Evolutionary conservation across 2,888 invertebrate genomes (phyloP), one percentile per base, ranked within the genome.

Genomic region (Drosophila infuscata): DNA sequence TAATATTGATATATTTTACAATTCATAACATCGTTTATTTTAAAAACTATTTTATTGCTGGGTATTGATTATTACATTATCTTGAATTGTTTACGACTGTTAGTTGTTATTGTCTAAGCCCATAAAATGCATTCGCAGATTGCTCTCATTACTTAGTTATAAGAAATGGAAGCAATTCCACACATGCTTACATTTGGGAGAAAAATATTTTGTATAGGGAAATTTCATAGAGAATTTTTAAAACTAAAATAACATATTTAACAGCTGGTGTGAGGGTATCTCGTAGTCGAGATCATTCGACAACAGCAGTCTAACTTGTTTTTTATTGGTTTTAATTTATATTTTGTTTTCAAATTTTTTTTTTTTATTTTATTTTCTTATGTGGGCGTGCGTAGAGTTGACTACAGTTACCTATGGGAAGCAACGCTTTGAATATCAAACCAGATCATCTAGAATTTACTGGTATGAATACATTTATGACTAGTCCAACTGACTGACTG

Each of bases 401-500:
- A 56, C 65, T 69, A 69, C 82, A 74, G 70, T 66, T 69, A 79
- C 56, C 61, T 33, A 41, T 25, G 63, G 53, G 33, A 72, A 62
- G 43, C 35, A 49, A 51, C 51, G 62, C 51, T 60, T 72, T 67
- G 76, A 71, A 82, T 87, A 89, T 89, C 76, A 68, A 89, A 79
- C 64, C 73, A 81, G 78, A 81, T 63, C 78, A 78, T 68, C 67
- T 67, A 65, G 43, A 72, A 61, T 60, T 66, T 65, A 48, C 58
- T 64, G 60, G 38, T 76, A 64, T 65, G 64, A 54, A 57, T 46
- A 61, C 17, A 57, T 76, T 67, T 52, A 81, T 76, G 77, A 78
- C 81, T 81, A 61, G 60, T 20, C 52, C 17, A 41, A 30, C 65
- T 67, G 71, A 25, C 59, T 66, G 63, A 58, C 76, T 53, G 66